These are phyloP conservation scores for Protobothrops mucrosquamatus DNA, from an alignment of 2,113 vertebrate species.

Conservation along the genomic window DNA sequence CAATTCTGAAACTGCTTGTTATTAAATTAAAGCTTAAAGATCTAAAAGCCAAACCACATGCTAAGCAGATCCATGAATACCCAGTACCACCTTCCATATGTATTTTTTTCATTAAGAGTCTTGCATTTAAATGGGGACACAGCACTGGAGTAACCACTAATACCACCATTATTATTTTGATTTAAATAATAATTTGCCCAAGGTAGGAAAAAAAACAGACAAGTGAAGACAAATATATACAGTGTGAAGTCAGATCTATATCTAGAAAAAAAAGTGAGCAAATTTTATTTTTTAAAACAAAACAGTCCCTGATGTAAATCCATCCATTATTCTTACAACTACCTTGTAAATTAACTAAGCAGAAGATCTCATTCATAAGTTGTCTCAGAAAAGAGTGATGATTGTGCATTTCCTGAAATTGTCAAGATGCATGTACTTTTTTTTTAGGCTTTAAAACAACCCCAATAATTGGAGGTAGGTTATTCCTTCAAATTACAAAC, in stretches of 20 bases:
- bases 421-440: neutral
- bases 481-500: neutral
- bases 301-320: neutral
- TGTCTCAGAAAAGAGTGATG: neutral
- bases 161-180: neutral
- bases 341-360: neutral
- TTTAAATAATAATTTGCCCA: neutral
- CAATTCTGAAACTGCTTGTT: neutral
- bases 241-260: neutral
- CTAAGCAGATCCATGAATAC: neutral
- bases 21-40: neutral
- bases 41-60: neutral
- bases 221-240: neutral
- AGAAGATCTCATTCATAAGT: neutral
- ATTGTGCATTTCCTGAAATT: neutral
- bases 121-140: neutral
- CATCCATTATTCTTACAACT: neutral
- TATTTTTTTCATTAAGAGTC: neutral
- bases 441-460: neutral
- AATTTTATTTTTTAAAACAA: neutral
- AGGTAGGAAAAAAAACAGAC: neutral
- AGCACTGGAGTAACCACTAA: neutral
- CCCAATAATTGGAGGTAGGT: neutral
- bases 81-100: too few relatives aligned
- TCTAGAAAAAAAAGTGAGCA: neutral